These are phyloP conservation scores for Morone chrysops DNA, from an alignment of 2,113 vertebrate species.

Conservation along the genomic window DNA sequence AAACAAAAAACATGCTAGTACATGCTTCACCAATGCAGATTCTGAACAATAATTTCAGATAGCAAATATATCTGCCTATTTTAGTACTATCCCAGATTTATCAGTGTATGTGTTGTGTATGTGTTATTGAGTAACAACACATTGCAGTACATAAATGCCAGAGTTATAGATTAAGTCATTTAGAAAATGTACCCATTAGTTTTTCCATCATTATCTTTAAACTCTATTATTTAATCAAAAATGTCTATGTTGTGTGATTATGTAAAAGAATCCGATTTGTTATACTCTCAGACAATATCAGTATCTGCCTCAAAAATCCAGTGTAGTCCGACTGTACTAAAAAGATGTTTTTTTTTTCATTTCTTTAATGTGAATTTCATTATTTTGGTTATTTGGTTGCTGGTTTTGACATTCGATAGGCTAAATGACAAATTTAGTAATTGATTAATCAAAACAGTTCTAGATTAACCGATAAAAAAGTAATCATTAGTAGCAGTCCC, in stretches of 20 bases:
- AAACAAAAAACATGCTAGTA: not conserved
- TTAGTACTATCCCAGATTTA: not conserved
- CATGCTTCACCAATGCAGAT: not conserved
- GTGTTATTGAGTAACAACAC: not conserved
- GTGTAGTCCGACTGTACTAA: not conserved
- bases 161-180: too few species aligned
- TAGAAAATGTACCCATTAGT: too few species aligned
- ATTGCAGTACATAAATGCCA: too few species aligned
- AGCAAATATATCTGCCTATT: not conserved
- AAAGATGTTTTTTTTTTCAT: not conserved
- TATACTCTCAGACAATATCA: too few species aligned
- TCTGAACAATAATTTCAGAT: not conserved
- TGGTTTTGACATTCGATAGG: not conserved
- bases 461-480: conserved; percentile 21
- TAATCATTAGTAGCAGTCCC: conserved; percentile 3
- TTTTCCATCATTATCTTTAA: too few species aligned
- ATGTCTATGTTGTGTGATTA: too few species aligned
- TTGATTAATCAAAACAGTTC: not conserved
- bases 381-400: not conserved
- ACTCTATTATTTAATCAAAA: too few species aligned
- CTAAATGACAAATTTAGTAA: not conserved
- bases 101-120: not conserved
- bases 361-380: not conserved
- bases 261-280: too few species aligned
- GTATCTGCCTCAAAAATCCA: not conserved